These are phyloP conservation scores for Platycheirus rosarum DNA, from an alignment of 2,888 invertebrate species.

Conservation along the genomic window DNA sequence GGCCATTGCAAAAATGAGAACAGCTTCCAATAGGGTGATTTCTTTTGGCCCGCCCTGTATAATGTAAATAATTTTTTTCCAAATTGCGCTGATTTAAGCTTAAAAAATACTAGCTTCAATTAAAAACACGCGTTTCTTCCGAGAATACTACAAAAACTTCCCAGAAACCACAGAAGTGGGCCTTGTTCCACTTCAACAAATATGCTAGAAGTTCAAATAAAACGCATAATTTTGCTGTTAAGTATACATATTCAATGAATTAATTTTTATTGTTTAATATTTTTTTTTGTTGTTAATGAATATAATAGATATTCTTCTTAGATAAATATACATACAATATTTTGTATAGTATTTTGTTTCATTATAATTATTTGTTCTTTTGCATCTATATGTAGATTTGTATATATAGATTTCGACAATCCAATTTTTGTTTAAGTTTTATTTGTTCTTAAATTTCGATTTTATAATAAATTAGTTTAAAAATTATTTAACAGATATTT, in stretches of 20 bases:
- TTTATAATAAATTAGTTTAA: constrained; percentile 50
- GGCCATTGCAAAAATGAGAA: no score
- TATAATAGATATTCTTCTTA: constrained; percentile 68
- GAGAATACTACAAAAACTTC: no score
- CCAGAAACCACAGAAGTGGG: no score
- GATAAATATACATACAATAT: constrained; percentile 69
- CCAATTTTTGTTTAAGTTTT: constrained; percentile 41
- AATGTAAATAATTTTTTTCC: no score
- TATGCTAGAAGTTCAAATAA: constrained; percentile 18
- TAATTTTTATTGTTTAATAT: constrained; percentile 48
- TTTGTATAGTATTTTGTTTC: constrained; percentile 60
- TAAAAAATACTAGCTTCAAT: no score
- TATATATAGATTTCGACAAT: constrained; percentile 66
- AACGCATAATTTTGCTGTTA: constrained; percentile 43
- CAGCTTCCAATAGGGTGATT: no score
- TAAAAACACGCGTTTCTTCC: no score
- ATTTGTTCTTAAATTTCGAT: constrained; percentile 25
- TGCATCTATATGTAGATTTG: constrained; percentile 58
- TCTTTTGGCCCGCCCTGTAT: no score
- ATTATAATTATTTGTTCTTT: constrained; percentile 20
- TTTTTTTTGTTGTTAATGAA: constrained; percentile 52
- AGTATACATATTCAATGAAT: constrained; percentile 58
- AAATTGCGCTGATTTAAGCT: no score
- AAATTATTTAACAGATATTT: constrained; percentile 56
- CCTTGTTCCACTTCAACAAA: no score